Evolutionary conservation across 2,888 invertebrate species (phyloP).

Genomic region (Hydropsyche betteni): DNA sequence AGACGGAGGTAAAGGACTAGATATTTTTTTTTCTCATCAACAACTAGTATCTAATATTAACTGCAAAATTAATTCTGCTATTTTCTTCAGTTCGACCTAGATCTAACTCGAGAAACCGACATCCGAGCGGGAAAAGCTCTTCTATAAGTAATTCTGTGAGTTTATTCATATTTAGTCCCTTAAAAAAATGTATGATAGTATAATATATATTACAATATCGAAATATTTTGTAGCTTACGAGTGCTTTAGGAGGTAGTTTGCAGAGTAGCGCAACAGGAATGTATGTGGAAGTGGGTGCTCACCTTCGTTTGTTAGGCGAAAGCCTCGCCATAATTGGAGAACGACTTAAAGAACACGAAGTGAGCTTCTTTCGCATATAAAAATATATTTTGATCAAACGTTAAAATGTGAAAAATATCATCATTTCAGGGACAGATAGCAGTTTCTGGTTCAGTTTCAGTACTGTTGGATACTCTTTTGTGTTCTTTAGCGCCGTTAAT

Average conservation of each 20-base stretch:
- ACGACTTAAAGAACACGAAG: constrained; percentile 91
- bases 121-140: constrained; percentile 16
- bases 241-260: constrained; percentile 51
- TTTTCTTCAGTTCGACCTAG: constrained; percentile 25
- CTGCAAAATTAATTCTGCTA: constrained; percentile 6
- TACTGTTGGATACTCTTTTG: constrained; percentile 89
- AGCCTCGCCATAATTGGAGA: constrained; percentile 94
- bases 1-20: not conserved
- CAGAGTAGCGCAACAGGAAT: constrained; percentile 55
- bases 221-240: constrained; percentile 9
- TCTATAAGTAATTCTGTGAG: constrained; percentile 24
- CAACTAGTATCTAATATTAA: not conserved
- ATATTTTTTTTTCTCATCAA: too few species aligned
- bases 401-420: not conserved
- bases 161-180: not conserved
- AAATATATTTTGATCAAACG: not conserved
- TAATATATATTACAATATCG: not conserved
- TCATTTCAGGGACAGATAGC: constrained; percentile 85
- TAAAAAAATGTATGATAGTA: too few species aligned
- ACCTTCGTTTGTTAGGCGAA: constrained; percentile 90
- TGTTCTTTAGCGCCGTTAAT: constrained; percentile 91
- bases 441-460: constrained; percentile 93
- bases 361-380: constrained; percentile 55
- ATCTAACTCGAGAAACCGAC: constrained; percentile 38
- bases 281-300: constrained; percentile 89